Base-by-base conservation (phyloP, 1,140 invertebrate genomes). In the Eubasilissa regina region DNA sequence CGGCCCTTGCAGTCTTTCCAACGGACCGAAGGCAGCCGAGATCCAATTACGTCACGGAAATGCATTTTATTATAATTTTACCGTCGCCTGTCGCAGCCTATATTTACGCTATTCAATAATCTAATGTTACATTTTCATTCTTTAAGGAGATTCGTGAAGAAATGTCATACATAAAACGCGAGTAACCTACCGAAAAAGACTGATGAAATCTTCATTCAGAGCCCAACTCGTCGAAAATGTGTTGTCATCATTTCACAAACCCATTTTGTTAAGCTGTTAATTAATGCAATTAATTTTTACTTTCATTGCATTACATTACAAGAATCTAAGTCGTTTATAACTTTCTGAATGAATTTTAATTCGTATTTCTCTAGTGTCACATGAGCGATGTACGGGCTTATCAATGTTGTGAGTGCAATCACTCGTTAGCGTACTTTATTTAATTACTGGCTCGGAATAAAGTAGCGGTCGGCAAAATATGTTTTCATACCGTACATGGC, bases 21-120 rank as follows among this genome's bases (percentile, higher is more conserved):
- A 48, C 60, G 21, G 58, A 53, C 43, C 60, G 75, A 55, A 77
- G 47, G 51, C 75, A 43, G 21, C 66, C 25, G 56, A 60, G 66
- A 78, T 78, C 77, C 77, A 78, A 78, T 78, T 78, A 78, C 77
- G 77, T 78, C 77, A 78, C 56, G 77, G 43, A 78, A 68, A 73
- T 78, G 77, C 77, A 78, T 56, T 78, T 78, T 45, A 62, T 64
- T 56, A 56, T 15, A 44, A 55, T 74, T 74, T 74, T 4, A 44
- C n/a, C 51, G 47, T 43, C 55, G 35, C n/a, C 35, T 62, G 8
- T 43, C 10, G 19, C 15, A 15, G 11, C 8, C 58, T 47, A 62
- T 62, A 62, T 53, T 60, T 68, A 21, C 35, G 35, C 13, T 45
- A 62, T 43, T 66, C 60, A 10, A 48, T 62, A 75, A 55, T 55